A percentile compares a stretch with the other conserved stretches of the same genome.
These are phyloP conservation scores for Neomicropteryx cornuta DNA, from an alignment of 1,140 invertebrate species.

Conservation along the genomic window DNA sequence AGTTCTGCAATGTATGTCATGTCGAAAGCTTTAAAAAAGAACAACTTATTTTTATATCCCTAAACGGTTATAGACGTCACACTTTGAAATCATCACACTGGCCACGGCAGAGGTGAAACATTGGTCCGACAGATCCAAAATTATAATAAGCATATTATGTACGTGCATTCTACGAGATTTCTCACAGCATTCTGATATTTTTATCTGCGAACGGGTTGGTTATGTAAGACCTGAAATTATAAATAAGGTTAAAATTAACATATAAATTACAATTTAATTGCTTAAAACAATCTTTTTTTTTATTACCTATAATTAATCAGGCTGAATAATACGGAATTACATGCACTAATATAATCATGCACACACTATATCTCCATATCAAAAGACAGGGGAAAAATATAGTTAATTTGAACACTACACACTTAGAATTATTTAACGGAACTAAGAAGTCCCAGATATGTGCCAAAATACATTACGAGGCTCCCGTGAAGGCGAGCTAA, in stretches of 20 bases:
- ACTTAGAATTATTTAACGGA: neutral
- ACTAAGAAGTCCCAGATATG: too few relatives aligned
- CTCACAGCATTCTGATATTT: constrained; percentile 48
- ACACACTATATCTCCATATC: neutral
- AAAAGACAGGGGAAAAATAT: neutral
- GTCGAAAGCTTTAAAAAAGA: too few relatives aligned
- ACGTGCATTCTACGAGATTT: too few relatives aligned
- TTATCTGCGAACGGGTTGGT: constrained; percentile 46
- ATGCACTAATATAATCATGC: constrained; percentile 1
- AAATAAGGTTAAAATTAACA: constrained; percentile 13
- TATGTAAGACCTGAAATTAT: constrained; percentile 43
- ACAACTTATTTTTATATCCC: too few relatives aligned
- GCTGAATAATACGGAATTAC: neutral
- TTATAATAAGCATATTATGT: too few relatives aligned
- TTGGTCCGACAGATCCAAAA: too few relatives aligned
- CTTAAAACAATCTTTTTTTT: constrained; percentile 8
- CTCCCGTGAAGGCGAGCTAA: too few relatives aligned
- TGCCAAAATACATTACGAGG: too few relatives aligned
- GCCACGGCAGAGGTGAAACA: too few relatives aligned
- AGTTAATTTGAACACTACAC: neutral
- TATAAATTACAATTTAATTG: constrained; percentile 8
- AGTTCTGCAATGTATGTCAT: too few relatives aligned
- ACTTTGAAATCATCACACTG: too few relatives aligned
- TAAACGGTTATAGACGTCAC: too few relatives aligned
- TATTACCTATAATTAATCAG: neutral